Evolutionary conservation across 2,888 invertebrate genomes (phyloP).

Genomic region (Marasmarcha lunaedactyla): DNA sequence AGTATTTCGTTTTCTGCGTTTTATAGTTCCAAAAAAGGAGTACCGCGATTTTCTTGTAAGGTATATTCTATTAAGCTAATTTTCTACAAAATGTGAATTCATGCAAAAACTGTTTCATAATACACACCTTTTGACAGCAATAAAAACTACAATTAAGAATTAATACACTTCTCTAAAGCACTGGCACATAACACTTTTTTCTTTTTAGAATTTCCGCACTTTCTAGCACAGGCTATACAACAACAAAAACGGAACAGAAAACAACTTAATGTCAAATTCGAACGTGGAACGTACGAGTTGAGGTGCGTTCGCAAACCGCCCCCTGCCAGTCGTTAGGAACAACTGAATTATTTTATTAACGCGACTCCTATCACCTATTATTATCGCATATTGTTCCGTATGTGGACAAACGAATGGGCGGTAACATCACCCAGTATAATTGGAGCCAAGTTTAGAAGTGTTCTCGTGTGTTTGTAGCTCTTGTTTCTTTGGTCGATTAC

Average conservation of each 20-base stretch:
- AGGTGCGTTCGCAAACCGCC: conserved; percentile 26
- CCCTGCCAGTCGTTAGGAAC: conserved; percentile 31
- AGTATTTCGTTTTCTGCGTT: no score
- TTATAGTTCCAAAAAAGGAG: no score
- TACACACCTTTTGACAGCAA: no score
- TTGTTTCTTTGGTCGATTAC: conserved; percentile 16
- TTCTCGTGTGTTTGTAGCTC: conserved; percentile 15
- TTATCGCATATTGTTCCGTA: conserved; percentile 45
- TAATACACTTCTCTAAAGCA: conserved; percentile 7
- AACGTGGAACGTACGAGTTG: conserved; percentile 13
- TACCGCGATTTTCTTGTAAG: no score
- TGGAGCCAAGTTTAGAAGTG: conserved; percentile 12
- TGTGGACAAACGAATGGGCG: conserved; percentile 54
- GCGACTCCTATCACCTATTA: conserved; percentile 46
- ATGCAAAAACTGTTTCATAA: no score
- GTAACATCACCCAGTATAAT: conserved; percentile 22
- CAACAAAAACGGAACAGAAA: no score
- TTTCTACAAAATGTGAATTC: no score
- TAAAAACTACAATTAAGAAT: no score
- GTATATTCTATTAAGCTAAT: no score
- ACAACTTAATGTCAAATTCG: conserved; percentile 16
- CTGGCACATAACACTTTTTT: conserved; percentile 7
- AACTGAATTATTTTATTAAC: conserved; percentile 65
- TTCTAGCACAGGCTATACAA: no score
- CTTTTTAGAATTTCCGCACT: no score